phyloP scores from a whole-genome alignment of 2,113 vertebrate genomes.

The Mustela lutreola region DNA sequence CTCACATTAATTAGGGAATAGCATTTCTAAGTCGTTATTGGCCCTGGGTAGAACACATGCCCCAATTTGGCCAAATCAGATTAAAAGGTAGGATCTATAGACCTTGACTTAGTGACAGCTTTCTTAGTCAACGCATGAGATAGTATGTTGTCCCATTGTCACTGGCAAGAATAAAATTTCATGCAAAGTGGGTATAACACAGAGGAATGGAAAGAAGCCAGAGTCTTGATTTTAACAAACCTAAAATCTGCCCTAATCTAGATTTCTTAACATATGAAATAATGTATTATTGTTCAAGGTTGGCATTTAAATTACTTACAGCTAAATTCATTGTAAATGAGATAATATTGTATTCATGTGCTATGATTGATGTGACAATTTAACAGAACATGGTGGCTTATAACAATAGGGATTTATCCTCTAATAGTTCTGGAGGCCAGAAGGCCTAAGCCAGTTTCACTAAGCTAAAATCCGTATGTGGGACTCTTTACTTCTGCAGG shows the following conservation, averaged over 20 bases:
- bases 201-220: not conserved
- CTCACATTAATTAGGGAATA: not conserved
- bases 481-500: not conserved
- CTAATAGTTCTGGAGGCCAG: not conserved
- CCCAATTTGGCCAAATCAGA: not conserved
- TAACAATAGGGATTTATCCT: not conserved
- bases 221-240: not conserved
- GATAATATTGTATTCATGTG: not conserved
- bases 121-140: not conserved
- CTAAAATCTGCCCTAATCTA: not conserved
- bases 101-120: not conserved
- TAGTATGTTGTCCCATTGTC: not conserved
- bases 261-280: not conserved
- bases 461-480: not conserved
- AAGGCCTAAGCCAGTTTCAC: not conserved
- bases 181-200: not conserved
- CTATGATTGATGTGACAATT: not conserved
- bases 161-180: not conserved
- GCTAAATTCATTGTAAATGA: not conserved
- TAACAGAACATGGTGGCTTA: not conserved
- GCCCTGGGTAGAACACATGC: not conserved
- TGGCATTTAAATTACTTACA: not conserved
- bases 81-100: not conserved
- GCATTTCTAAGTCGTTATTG: not conserved
- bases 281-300: not conserved